A percentile compares a stretch with the other conserved stretches of the same genome.
Evolutionary conservation across 2,888 invertebrate species (phyloP).

Genomic region (Cosmorhoe ocellata): DNA sequence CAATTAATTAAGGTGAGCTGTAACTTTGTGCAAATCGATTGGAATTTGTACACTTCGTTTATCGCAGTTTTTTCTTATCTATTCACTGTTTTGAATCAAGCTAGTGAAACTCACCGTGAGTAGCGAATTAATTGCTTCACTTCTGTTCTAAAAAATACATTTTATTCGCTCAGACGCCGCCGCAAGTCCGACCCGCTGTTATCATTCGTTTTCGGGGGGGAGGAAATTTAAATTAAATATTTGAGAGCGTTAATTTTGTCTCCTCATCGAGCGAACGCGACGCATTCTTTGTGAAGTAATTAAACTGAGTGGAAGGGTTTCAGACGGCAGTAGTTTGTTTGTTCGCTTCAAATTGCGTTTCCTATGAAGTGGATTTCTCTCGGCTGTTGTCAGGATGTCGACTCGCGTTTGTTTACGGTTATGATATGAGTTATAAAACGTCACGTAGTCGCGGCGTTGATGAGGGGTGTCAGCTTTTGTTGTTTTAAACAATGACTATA

Average conservation of each 20-base stretch:
- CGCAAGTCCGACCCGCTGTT: slow-evolving; percentile 64
- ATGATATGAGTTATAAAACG: slow-evolving; percentile 25
- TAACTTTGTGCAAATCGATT: slow-evolving; percentile 58
- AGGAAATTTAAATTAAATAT: slow-evolving; percentile 82
- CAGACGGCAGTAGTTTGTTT: slow-evolving; percentile 79
- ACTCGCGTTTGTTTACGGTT: slow-evolving; percentile 34
- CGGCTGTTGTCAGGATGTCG: slow-evolving; percentile 57
- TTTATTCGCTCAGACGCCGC: slow-evolving; percentile 54
- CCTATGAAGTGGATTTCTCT: slow-evolving; percentile 74
- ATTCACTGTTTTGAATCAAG: slow-evolving; percentile 51
- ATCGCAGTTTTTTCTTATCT: slow-evolving; percentile 54
- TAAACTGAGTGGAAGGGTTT: slow-evolving; percentile 82
- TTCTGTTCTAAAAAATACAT: slow-evolving; percentile 53
- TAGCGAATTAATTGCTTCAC: slow-evolving; percentile 69
- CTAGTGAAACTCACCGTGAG: slow-evolving; percentile 57
- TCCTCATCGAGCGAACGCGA: slow-evolving; percentile 80
- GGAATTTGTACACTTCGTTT: slow-evolving; percentile 63
- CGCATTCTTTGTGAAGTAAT: slow-evolving; percentile 83
- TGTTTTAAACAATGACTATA: no score
- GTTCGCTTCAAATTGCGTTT: slow-evolving; percentile 79
- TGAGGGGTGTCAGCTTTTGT: not conserved
- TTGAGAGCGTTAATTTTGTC: slow-evolving; percentile 82
- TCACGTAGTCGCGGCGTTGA: slow-evolving; percentile 6
- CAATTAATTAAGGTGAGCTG: slow-evolving; percentile 49
- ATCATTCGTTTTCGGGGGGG: slow-evolving; percentile 75